A percentile compares a stretch with the other conserved stretches of the same genome.
phyloP scores from a whole-genome alignment of 2,888 invertebrate genomes.

The Linnaemya tessellans region DNA sequence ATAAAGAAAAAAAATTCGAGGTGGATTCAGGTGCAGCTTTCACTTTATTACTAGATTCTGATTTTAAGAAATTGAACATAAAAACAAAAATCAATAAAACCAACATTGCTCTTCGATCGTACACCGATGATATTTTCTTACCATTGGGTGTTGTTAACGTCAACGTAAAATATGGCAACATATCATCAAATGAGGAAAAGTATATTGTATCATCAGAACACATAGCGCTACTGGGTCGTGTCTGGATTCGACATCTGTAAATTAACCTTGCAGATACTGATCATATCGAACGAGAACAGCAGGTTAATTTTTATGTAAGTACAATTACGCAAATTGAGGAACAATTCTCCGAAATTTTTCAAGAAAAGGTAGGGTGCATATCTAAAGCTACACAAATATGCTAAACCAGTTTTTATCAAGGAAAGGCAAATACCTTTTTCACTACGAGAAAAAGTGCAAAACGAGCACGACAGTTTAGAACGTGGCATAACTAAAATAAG shows the following conservation, averaged over 20 bases:
- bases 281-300: not conserved
- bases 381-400: too few species aligned
- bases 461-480: too few species aligned
- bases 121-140: not conserved
- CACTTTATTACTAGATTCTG: not conserved
- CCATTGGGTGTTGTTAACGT: not conserved
- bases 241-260: conserved; percentile 1
- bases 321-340: too few species aligned
- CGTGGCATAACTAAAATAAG: too few species aligned
- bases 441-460: too few species aligned
- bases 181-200: not conserved
- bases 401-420: too few species aligned
- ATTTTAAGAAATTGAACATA: conserved; percentile 22
- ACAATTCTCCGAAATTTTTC: too few species aligned
- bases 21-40: conserved; percentile 24
- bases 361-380: too few species aligned
- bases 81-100: conserved; percentile 4
- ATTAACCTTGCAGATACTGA: not conserved
- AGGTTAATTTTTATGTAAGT: not conserved
- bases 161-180: not conserved
- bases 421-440: too few species aligned
- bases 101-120: not conserved
- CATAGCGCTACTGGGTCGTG: not conserved
- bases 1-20: conserved; percentile 1
- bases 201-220: not conserved